Evolutionary conservation across 2,113 vertebrate genomes (phyloP).

Genomic region (Alethe diademata): DNA sequence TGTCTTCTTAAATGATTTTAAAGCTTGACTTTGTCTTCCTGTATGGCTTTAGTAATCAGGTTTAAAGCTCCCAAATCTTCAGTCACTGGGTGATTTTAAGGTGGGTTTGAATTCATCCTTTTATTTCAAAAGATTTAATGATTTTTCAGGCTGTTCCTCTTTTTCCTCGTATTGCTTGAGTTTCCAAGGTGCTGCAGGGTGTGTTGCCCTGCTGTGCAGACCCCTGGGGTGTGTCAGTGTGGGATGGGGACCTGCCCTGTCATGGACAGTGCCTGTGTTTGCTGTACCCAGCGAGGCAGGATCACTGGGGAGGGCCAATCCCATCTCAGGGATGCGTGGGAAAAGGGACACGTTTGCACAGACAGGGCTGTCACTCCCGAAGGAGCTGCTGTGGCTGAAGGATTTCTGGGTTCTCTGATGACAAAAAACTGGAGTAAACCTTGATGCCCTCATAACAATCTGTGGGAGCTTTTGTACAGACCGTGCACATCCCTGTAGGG

Average conservation of each 20-base stretch:
- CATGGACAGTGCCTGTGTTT: fast-evolving
- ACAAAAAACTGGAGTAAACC: no score
- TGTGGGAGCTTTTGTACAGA: neutral
- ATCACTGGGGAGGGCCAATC: neutral
- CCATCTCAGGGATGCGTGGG: neutral
- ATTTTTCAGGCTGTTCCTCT: neutral
- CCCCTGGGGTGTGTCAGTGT: neutral
- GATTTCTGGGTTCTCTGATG: neutral
- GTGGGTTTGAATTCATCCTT: neutral
- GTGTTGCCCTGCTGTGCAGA: neutral
- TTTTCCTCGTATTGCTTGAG: neutral
- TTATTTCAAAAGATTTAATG: neutral
- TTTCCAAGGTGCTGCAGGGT: fast-evolving
- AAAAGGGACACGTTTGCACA: neutral
- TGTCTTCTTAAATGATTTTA: neutral
- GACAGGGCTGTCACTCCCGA: neutral
- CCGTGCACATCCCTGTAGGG: neutral
- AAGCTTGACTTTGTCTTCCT: neutral
- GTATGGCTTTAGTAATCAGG: neutral
- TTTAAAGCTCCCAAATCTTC: neutral
- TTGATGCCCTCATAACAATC: neutral
- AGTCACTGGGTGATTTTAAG: neutral
- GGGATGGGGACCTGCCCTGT: neutral
- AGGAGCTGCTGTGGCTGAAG: neutral
- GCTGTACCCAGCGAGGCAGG: neutral